These are phyloP conservation scores for Pluvialis apricaria DNA, from an alignment of 2,113 vertebrate genomes.

Conservation along the genomic window DNA sequence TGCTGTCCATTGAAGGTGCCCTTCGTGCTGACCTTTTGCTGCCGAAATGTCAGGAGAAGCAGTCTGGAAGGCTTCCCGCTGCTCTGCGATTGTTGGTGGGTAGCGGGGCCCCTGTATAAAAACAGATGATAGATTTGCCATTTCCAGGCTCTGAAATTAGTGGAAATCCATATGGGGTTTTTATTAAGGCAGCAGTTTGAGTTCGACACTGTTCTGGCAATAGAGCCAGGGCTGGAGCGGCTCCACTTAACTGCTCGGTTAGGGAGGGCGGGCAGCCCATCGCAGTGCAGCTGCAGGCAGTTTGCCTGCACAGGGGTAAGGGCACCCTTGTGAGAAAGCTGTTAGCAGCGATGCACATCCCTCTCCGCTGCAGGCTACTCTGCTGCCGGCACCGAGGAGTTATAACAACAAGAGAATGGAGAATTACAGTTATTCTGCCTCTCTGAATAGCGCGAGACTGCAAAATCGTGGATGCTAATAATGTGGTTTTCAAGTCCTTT, in stretches of 20 bases:
- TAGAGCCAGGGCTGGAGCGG: background rate
- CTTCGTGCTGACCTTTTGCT: conserved; percentile 53
- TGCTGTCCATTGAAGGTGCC: conserved; percentile 51
- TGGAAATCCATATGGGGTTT: background rate
- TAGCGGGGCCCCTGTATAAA: background rate
- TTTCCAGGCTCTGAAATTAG: conserved; percentile 40
- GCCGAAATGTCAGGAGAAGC: conserved; percentile 62
- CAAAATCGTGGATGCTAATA: background rate
- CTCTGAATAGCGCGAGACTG: background rate
- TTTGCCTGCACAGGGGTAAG: background rate
- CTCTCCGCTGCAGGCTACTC: background rate
- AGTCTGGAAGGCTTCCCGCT: conserved; percentile 7
- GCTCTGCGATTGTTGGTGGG: background rate
- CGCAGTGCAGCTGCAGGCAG: background rate
- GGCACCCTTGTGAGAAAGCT: background rate
- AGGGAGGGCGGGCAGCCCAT: background rate
- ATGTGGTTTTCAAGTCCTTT: background rate
- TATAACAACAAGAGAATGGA: background rate
- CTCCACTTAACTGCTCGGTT: background rate
- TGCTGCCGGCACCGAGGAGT: background rate
- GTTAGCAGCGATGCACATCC: background rate
- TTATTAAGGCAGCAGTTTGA: background rate
- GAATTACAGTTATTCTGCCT: background rate
- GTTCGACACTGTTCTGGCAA: background rate
- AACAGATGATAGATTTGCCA: conserved; percentile 37